A percentile compares a stretch with the other conserved stretches of the same genome.
Conservation (phyloP, 2,888 invertebrate species). For the Xanthorhoe designata region DNA sequence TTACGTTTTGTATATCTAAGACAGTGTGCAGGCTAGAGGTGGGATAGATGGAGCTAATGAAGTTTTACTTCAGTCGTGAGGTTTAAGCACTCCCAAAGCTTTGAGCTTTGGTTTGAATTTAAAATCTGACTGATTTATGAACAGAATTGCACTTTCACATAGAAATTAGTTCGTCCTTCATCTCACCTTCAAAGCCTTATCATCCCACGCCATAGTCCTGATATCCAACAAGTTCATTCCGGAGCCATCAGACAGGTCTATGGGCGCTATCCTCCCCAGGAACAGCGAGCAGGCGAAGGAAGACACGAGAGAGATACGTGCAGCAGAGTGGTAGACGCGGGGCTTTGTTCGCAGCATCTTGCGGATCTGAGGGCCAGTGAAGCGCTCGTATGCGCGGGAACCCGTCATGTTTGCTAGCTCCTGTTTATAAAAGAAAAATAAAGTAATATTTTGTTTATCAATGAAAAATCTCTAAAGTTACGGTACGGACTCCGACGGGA, state of each 20-base stretch:
- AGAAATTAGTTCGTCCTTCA: neutral
- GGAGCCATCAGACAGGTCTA: constrained; percentile 96
- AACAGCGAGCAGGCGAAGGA: constrained; percentile 96
- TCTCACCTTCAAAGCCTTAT: constrained; percentile 88
- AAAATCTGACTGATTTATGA: too few relatives aligned
- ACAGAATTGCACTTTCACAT: too few relatives aligned
- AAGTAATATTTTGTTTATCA: too few relatives aligned
- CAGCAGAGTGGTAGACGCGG: constrained; percentile 84
- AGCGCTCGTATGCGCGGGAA: constrained; percentile 94
- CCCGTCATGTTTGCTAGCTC: constrained; percentile 93
- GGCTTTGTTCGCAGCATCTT: constrained; percentile 91
- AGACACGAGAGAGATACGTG: constrained; percentile 96
- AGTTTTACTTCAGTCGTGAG: too few relatives aligned
- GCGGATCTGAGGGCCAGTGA: constrained; percentile 97
- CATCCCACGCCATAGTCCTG: constrained; percentile 90
- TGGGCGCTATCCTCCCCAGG: constrained; percentile 94
- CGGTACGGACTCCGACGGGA: too few relatives aligned
- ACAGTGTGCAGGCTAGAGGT: too few relatives aligned
- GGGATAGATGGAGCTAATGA: too few relatives aligned
- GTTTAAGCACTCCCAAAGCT: too few relatives aligned
- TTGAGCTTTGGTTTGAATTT: too few relatives aligned
- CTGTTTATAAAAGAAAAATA: too few relatives aligned
- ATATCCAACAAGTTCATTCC: constrained; percentile 98
- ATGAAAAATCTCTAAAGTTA: too few relatives aligned
- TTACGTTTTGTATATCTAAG: too few relatives aligned